Conservation (phyloP, 2,113 vertebrate genomes). For the Ptilonorhynchus violaceus region DNA sequence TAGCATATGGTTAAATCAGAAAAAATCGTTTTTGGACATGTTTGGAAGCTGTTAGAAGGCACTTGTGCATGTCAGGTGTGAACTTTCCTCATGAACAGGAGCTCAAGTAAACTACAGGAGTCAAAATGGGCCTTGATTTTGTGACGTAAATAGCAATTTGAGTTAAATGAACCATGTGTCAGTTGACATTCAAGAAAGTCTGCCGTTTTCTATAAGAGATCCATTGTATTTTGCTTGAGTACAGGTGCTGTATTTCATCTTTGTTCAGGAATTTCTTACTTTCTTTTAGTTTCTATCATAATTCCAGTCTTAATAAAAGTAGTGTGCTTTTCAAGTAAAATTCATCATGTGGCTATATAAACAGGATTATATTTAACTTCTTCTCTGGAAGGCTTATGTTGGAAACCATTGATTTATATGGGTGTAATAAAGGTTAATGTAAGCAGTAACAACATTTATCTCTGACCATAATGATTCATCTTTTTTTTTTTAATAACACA, state of each 20-base stretch:
- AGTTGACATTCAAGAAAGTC: neutral
- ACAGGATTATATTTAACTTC: neutral
- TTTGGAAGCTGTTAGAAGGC: neutral
- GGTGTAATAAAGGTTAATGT: conserved; percentile 23
- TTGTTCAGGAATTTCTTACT: neutral
- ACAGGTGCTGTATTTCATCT: neutral
- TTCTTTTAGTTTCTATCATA: neutral
- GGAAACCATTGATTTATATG: conserved; percentile 1
- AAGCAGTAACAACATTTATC: conserved; percentile 27
- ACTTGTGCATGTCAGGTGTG: neutral
- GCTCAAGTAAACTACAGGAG: neutral
- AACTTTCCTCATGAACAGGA: neutral
- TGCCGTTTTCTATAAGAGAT: neutral
- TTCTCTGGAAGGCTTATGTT: neutral
- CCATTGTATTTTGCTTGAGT: neutral
- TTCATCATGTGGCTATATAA: neutral
- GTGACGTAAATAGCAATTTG: neutral
- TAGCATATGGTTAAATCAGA: neutral
- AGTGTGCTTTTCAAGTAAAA: neutral
- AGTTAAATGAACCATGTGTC: neutral
- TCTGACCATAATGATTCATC: neutral
- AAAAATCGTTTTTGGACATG: neutral
- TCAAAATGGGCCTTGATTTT: neutral
- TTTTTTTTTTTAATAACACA: neutral
- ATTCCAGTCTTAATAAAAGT: neutral